Conservation (phyloP, 2,888 invertebrate genomes). For the Conistra vaccinii region DNA sequence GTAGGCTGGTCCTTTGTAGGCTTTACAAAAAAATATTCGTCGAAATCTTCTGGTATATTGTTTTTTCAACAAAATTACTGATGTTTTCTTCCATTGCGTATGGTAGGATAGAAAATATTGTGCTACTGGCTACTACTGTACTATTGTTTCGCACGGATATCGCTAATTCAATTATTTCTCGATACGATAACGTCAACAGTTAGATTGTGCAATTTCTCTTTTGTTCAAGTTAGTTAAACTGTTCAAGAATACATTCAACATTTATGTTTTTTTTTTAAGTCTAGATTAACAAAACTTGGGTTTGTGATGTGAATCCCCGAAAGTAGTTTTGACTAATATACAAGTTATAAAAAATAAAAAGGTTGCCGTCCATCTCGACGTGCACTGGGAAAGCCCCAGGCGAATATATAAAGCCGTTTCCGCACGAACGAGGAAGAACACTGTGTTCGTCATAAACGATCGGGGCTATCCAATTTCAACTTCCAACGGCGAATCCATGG, state of each 20-base stretch:
- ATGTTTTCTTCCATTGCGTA: not conserved
- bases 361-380: not conserved
- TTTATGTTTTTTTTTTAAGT: not conserved
- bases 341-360: not conserved
- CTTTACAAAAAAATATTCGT: not conserved
- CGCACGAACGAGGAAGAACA: too few relatives aligned
- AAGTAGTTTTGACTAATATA: not conserved
- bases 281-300: not conserved
- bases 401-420: not conserved
- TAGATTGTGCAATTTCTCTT: constrained; percentile 4
- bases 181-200: constrained; percentile 37
- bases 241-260: not conserved
- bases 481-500: not conserved
- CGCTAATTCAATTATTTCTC: constrained; percentile 46
- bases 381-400: not conserved
- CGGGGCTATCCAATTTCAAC: too few relatives aligned
- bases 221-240: constrained; percentile 1
- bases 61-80: not conserved
- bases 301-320: not conserved
- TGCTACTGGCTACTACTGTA: not conserved
- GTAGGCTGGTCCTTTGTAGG: too few relatives aligned
- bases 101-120: not conserved
- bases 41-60: not conserved
- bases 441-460: too few relatives aligned
- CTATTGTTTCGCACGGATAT: constrained; percentile 6